Evolutionary conservation across 1,140 invertebrate genomes (phyloP), one percentile per base, ranked within the genome.

Genomic region (Lordiphosa stackelbergi): DNA sequence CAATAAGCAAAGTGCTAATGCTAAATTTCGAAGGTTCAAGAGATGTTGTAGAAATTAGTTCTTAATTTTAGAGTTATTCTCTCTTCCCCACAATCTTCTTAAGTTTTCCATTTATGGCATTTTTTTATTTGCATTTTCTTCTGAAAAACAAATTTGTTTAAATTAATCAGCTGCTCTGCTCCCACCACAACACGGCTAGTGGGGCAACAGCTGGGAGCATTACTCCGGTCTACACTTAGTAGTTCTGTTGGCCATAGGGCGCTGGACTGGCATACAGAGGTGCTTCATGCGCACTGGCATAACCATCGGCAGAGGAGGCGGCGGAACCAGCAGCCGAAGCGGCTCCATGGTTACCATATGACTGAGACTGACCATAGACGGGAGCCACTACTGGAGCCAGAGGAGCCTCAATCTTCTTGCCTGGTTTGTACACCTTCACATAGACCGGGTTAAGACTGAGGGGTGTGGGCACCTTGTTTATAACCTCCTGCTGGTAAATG

Each of bases 401-500:
- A 0, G 85, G 85, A 7, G 77, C 73, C 56, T 85, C 84, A 38
- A 86, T 78, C 54, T 86, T 81, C 65, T 86, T 86, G 79, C 85
- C 85, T 3, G 85, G 85, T 64, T 86, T 86, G 75, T 86, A 86
- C 19, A 86, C 85, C 64, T 86, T 86, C 4, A 86, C 85, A 63
- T 86, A 86, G 51, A 86, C 85, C 11, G 85, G 85, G 13, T 86
- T 86, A 16, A 86, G 78, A 51, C 85, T 86, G 12, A 86, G 62
- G 2, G 85, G 85, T 7, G 85, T 86, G 54, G 85, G 85, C 58
- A 86, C 79, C 63, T 86, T 86, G 61, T 86, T 86, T 73, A 86
- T 86, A 34, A 86, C 79, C 74, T 86, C 85, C 71, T 86, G 85
- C 55, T 86, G 85, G 41, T 85, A 86, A 69, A 86, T 86, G 34